Percentiles rank a stretch among this genome's conserved stretches.
phyloP scores from a whole-genome alignment of 53 echinoderm and acorn worm species.

The Astropecten irregularis region DNA sequence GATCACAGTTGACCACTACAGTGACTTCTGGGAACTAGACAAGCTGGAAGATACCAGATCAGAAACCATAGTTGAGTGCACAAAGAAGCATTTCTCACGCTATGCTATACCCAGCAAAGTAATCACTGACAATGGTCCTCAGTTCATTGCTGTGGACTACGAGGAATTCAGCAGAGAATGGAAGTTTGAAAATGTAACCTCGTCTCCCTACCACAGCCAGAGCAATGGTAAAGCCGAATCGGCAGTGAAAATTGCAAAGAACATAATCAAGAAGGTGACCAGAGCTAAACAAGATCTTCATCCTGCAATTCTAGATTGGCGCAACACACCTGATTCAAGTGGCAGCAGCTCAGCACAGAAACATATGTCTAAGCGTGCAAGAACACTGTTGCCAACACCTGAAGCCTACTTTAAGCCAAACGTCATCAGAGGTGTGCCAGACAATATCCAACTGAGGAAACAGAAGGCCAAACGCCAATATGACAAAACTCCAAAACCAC shows the following conservation, averaged over 20 bases:
- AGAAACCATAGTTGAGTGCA: constrained; percentile 34
- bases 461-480: no score
- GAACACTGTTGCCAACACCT: constrained; percentile 55
- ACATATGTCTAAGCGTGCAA: constrained; percentile 55
- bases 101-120: constrained; percentile 40
- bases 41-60: constrained; percentile 44
- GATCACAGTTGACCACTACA: constrained; percentile 62
- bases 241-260: constrained; percentile 51
- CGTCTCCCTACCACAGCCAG: constrained; percentile 57
- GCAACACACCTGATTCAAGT: constrained; percentile 52
- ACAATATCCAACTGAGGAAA: constrained; percentile 29
- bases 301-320: constrained; percentile 55
- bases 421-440: constrained; percentile 37
- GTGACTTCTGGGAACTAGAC: constrained; percentile 60
- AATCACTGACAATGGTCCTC: constrained; percentile 63
- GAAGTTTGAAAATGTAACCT: constrained; percentile 62
- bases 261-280: constrained; percentile 35
- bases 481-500: constrained; percentile 51
- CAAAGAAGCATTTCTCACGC: constrained; percentile 55
- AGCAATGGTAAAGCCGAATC: constrained; percentile 58
- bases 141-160: constrained; percentile 57
- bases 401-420: constrained; percentile 53
- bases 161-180: constrained; percentile 47
- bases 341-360: constrained; percentile 57
- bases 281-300: constrained; percentile 45